Conservation (phyloP, 2,888 invertebrate genomes). For the Caenorhabditis auriculariae region DNA sequence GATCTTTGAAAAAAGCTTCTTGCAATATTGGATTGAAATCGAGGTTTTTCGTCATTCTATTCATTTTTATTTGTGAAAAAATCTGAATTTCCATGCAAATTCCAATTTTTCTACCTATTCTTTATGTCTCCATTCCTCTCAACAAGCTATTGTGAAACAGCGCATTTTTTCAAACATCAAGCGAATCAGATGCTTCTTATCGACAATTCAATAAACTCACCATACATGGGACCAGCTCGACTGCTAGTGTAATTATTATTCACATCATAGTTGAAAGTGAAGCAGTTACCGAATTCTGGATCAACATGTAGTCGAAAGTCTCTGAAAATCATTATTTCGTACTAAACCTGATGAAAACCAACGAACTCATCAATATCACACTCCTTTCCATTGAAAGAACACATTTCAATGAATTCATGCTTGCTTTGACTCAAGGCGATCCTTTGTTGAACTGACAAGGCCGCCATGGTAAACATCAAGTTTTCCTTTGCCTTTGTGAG, state of each 20-base stretch:
- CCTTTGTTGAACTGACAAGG: conserved; percentile 38
- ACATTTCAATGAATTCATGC: conserved; percentile 52
- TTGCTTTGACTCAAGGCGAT: conserved; percentile 41
- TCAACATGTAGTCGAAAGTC: conserved; percentile 50
- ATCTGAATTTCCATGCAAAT: no score
- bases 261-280: conserved; percentile 49
- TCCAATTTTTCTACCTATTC: no score
- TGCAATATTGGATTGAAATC: no score
- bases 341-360: background rate
- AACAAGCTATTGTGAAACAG: no score
- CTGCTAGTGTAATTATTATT: conserved; percentile 45
- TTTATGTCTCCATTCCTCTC: no score
- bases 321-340: conserved; percentile 14
- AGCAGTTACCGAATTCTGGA: conserved; percentile 52
- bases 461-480: conserved; percentile 53
- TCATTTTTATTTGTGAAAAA: no score
- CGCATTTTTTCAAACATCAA: no score
- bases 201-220: conserved; percentile 4
- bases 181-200: no score
- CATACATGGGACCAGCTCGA: conserved; percentile 54
- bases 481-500: conserved; percentile 50
- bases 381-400: conserved; percentile 51
- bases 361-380: conserved; percentile 47
- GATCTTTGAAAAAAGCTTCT: background rate
- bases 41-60: no score